These are phyloP conservation scores for Isichthys henryi DNA, from an alignment of 2,113 vertebrate genomes.

Conservation along the genomic window DNA sequence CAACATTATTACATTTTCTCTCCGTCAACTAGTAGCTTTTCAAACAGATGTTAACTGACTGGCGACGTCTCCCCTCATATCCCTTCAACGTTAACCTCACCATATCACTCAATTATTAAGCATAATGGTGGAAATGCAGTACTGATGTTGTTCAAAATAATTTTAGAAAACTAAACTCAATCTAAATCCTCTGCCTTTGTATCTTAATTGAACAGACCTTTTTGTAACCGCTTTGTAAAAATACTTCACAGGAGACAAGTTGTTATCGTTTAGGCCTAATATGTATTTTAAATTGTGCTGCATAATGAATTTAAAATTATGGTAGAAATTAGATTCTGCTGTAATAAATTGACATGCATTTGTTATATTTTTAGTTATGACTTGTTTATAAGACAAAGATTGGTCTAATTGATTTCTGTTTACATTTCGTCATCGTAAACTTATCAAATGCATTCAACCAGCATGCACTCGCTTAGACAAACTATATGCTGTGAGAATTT, in stretches of 20 bases:
- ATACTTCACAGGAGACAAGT: not conserved
- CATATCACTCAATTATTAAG: not conserved
- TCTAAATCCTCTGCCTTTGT: not conserved
- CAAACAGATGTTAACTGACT: not conserved
- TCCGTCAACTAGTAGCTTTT: not conserved
- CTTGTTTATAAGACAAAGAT: not conserved
- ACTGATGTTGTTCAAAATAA: not conserved
- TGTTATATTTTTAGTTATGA: too few species aligned
- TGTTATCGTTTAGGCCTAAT: not conserved
- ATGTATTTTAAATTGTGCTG: not conserved
- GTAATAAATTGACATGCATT: not conserved
- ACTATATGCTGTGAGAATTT: not conserved
- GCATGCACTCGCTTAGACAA: not conserved
- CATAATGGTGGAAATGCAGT: not conserved
- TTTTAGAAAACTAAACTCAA: not conserved
- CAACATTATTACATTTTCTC: not conserved
- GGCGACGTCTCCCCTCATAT: not conserved
- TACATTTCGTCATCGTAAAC: not conserved
- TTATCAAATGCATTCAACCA: not conserved
- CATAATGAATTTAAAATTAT: not conserved
- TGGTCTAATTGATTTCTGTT: not conserved
- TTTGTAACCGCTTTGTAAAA: not conserved
- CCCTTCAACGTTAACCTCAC: not conserved
- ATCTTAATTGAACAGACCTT: not conserved
- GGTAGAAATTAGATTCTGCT: not conserved